Evolutionary conservation across 92 coral and sea anemone species (phyloP).

Genomic region (Actinostola sp.): DNA sequence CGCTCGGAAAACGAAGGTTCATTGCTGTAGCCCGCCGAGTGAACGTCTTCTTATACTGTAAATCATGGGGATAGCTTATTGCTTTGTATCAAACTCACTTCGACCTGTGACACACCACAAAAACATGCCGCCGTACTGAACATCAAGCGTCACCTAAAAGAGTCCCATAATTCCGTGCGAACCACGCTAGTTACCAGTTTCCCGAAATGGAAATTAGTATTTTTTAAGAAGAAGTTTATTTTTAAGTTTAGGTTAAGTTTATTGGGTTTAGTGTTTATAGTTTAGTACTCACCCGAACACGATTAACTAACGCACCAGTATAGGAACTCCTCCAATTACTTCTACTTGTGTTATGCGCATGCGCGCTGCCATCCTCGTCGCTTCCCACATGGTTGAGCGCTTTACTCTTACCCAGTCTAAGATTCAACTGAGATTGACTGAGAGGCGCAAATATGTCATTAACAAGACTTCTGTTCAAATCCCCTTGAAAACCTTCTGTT

Average conservation of each 20-base stretch:
- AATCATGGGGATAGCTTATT: too few species aligned
- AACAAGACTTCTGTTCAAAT: slow-evolving; percentile 21
- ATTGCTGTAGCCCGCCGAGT: too few species aligned
- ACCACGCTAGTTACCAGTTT: too few species aligned
- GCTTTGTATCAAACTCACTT: too few species aligned
- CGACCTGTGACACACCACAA: too few species aligned
- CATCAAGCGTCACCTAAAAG: too few species aligned
- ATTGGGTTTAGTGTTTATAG: neutral
- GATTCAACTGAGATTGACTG: slow-evolving; percentile 12
- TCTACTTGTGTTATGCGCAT: slow-evolving; percentile 17
- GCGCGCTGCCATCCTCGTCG: neutral
- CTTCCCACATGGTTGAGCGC: slow-evolving; percentile 2
- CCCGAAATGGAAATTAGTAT: too few species aligned
- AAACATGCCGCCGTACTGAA: too few species aligned
- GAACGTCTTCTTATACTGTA: too few species aligned
- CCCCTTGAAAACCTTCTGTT: neutral
- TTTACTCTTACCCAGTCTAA: neutral
- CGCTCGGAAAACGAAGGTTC: too few species aligned
- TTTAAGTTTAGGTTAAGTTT: neutral
- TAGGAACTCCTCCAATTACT: neutral
- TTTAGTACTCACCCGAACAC: slow-evolving; percentile 29
- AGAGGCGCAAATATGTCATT: slow-evolving; percentile 32
- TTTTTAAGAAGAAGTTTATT: too few species aligned
- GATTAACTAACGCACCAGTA: slow-evolving; percentile 17
- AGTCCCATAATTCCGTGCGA: too few species aligned